Conservation (phyloP, 2,113 vertebrate genomes). For the Carlito syrichta region DNA sequence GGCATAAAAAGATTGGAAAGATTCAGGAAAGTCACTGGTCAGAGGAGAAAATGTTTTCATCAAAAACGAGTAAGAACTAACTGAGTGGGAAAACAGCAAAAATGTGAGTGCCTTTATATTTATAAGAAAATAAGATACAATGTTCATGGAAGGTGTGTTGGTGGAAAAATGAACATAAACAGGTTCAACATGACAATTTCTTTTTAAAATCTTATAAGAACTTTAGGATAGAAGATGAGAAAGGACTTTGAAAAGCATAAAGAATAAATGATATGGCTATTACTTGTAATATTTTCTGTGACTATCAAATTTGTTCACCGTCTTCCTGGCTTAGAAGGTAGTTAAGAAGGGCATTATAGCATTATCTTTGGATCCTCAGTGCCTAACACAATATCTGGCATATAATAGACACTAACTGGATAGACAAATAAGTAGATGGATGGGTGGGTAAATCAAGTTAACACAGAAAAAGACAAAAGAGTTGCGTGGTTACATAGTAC, state of each 20-base stretch:
- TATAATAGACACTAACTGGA: background rate
- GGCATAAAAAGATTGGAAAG: background rate
- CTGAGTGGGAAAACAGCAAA: background rate
- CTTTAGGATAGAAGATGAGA: background rate
- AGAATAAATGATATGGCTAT: background rate
- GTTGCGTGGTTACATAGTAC: background rate
- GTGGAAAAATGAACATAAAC: background rate
- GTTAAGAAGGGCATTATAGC: background rate
- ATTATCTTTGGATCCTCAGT: background rate
- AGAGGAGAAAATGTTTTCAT: background rate
- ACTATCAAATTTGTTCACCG: background rate
- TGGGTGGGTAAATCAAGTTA: background rate
- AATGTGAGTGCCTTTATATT: background rate
- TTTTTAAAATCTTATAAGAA: background rate
- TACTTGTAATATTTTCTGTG: background rate
- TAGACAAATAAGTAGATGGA: background rate
- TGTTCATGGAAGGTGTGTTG: background rate
- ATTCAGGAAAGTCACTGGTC: background rate
- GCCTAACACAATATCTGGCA: background rate
- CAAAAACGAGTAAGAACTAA: background rate
- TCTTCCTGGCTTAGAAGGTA: background rate
- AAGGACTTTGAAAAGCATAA: background rate
- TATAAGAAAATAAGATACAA: background rate
- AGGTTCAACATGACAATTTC: background rate
- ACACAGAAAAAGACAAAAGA: background rate